phyloP scores from a whole-genome alignment of 2,888 invertebrate species.

The Synergus umbraculus region DNA sequence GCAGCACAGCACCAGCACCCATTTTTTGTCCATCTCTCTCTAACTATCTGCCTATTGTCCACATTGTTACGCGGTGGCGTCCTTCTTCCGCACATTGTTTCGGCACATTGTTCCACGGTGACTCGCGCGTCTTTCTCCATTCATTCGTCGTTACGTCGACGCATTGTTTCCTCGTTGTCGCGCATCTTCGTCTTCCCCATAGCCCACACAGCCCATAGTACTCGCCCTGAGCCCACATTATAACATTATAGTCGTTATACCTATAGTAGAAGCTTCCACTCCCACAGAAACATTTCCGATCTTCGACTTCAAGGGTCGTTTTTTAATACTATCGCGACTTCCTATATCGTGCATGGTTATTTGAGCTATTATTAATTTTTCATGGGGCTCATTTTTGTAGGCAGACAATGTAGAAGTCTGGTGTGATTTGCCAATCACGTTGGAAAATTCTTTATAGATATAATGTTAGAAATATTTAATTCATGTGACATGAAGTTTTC shows the following conservation, averaged over 20 bases:
- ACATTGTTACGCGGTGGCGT: conserved; percentile 69
- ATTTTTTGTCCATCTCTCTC: conserved; percentile 50
- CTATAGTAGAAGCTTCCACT: conserved; percentile 43
- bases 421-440: background rate
- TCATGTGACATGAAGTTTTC: too few relatives aligned
- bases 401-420: background rate
- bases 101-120: conserved; percentile 70
- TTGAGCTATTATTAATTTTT: conserved; percentile 15
- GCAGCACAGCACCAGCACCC: conserved; percentile 32
- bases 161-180: conserved; percentile 69
- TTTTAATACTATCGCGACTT: conserved; percentile 44
- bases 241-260: conserved; percentile 32
- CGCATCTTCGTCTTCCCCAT: conserved; percentile 48
- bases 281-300: conserved; percentile 31
- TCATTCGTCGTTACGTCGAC: conserved; percentile 66
- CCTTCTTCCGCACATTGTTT: conserved; percentile 72
- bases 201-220: background rate
- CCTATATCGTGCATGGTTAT: background rate
- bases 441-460: too few relatives aligned
- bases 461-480: too few relatives aligned
- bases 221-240: conserved; percentile 28
- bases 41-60: conserved; percentile 71
- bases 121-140: conserved; percentile 61
- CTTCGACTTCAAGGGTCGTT: conserved; percentile 42
- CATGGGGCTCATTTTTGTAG: background rate